These are phyloP conservation scores for Carapus acus DNA, from an alignment of 2,797 vertebrate species.

Conservation along the genomic window DNA sequence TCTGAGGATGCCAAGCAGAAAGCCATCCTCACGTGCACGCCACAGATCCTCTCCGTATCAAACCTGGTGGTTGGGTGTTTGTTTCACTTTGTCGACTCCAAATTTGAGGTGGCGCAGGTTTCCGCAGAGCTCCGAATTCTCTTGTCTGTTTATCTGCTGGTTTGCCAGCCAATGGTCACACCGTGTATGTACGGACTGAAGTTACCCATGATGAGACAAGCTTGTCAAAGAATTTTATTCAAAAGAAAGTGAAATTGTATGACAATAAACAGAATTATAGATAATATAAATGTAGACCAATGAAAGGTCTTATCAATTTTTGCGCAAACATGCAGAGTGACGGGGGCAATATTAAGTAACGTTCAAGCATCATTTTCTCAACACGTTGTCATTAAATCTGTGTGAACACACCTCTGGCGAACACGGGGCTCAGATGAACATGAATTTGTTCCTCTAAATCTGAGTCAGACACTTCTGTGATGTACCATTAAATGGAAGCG, in stretches of 20 bases:
- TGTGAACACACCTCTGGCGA: no score
- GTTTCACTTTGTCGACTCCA: constrained; percentile 35
- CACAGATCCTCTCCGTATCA: constrained; percentile 46
- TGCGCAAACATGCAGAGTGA: no score
- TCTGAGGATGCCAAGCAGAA: constrained; percentile 35
- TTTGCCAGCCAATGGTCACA: constrained; percentile 34
- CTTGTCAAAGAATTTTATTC: constrained; percentile 24
- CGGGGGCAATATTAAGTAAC: no score
- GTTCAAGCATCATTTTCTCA: no score
- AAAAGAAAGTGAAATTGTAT: neutral
- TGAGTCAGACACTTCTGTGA: no score
- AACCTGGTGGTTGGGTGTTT: constrained; percentile 30
- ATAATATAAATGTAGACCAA: no score
- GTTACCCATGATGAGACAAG: constrained; percentile 33
- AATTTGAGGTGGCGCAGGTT: constrained; percentile 2
- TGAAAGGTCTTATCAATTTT: no score
- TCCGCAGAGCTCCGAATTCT: constrained; percentile 21
- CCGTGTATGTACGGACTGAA: constrained; percentile 47
- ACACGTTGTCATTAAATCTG: no score
- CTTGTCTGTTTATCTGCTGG: constrained; percentile 37
- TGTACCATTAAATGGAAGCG: no score
- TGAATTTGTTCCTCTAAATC: no score
- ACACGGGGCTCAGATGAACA: no score
- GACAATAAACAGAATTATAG: no score
- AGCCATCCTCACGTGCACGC: constrained; percentile 41